Percentiles rank a stretch among this genome's conserved stretches.
phyloP scores from a whole-genome alignment of 2,113 vertebrate genomes.

The Oryzias woworae region DNA sequence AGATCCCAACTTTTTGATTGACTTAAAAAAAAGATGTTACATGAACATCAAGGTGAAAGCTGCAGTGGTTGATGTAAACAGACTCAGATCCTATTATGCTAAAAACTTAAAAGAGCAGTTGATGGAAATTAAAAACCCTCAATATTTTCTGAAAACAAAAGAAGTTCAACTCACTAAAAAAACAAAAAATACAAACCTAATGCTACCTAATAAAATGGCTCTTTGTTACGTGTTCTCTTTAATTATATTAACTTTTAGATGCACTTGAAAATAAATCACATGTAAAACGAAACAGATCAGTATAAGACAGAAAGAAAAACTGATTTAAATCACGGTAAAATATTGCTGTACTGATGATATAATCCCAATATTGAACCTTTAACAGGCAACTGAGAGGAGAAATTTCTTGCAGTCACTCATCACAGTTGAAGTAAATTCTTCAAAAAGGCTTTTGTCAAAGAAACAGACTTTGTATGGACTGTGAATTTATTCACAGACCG shows the following conservation, averaged over 20 bases:
- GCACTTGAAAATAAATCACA: no score
- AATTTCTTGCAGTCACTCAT: slow-evolving; percentile 17
- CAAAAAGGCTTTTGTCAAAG: slow-evolving; percentile 21
- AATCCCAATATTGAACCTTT: slow-evolving; percentile 36
- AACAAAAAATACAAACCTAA: background rate
- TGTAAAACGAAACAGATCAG: no score
- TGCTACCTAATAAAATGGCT: slow-evolving; percentile 28
- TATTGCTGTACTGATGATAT: slow-evolving; percentile 55
- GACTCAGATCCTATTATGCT: no score
- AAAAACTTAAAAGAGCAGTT: no score
- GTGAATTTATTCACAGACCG: no score
- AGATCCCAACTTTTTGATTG: background rate
- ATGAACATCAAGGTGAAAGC: no score
- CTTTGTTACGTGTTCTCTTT: background rate
- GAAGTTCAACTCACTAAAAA: background rate
- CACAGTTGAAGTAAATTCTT: slow-evolving; percentile 20
- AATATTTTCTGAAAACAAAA: background rate
- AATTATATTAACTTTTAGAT: no score
- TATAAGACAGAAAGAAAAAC: no score
- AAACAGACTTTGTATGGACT: background rate
- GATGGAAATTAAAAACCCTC: no score
- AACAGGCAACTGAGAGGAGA: slow-evolving; percentile 1
- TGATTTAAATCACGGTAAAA: slow-evolving; percentile 9
- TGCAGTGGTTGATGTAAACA: no score
- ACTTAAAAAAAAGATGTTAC: no score